Evolutionary conservation across 2,888 invertebrate genomes (phyloP).

Genomic region (Caenorhabditis becei): DNA sequence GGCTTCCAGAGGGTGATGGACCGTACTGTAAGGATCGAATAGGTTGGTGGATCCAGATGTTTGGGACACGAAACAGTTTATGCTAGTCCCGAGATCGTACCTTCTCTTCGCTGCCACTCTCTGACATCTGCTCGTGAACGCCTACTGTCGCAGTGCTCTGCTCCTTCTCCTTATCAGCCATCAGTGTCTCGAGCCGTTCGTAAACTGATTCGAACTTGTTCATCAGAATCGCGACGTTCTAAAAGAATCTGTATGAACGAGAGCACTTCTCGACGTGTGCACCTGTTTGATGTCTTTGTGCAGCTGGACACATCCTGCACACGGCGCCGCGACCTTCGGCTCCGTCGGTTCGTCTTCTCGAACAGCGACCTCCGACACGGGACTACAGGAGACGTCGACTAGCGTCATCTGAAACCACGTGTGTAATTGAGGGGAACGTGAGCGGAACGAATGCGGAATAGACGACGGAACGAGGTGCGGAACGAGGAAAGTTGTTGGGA

Average conservation of each 20-base stretch:
- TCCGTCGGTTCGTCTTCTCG: conserved; percentile 2
- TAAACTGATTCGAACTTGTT: conserved; percentile 62
- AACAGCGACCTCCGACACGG: conserved; percentile 26
- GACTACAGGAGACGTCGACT: conserved; percentile 29
- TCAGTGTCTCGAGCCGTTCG: conserved; percentile 57
- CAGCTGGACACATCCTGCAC: conserved; percentile 65
- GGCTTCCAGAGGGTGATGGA: conserved; percentile 63
- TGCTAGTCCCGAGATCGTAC: conserved; percentile 24
- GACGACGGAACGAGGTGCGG: neutral
- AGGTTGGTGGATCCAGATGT: too few relatives aligned
- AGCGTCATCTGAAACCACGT: conserved; percentile 60
- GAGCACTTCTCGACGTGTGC: neutral
- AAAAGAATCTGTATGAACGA: conserved; percentile 3
- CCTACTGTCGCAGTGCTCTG: neutral
- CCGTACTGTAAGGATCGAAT: conserved; percentile 47
- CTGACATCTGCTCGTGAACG: conserved; percentile 58
- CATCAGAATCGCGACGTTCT: conserved; percentile 64
- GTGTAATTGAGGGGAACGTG: conserved; percentile 1
- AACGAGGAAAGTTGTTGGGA: neutral
- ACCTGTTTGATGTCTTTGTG: conserved; percentile 69
- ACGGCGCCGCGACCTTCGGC: conserved; percentile 25
- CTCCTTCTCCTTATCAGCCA: conserved; percentile 57
- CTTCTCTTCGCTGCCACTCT: conserved; percentile 69
- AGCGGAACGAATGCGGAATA: conserved; percentile 10
- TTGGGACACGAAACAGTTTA: neutral